Conservation (phyloP, 2,888 invertebrate species). For the Hydropsyche betteni region DNA sequence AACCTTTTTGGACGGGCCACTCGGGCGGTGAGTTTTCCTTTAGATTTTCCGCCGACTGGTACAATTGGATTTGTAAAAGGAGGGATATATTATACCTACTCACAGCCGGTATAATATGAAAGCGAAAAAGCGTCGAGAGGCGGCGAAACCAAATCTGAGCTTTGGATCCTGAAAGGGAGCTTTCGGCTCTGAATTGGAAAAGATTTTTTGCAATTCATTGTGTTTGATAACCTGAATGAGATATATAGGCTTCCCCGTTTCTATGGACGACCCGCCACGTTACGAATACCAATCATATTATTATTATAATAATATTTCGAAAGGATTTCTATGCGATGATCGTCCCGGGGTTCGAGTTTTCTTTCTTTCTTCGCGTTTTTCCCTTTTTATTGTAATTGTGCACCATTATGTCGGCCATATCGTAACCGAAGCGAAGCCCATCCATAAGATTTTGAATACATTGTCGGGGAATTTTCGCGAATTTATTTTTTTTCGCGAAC, state of each 20-base stretch:
- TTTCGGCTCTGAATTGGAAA: conserved; percentile 49
- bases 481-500: too few relatives aligned
- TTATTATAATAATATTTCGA: conserved; percentile 43
- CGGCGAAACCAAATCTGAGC: conserved; percentile 48
- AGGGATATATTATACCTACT: conserved; percentile 18
- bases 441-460: conserved; percentile 6
- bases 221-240: conserved; percentile 52
- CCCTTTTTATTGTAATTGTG: conserved; percentile 50
- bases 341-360: not conserved
- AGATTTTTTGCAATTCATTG: conserved; percentile 52
- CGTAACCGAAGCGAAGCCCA: conserved; percentile 44
- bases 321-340: conserved; percentile 41
- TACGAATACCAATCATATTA: conserved; percentile 45
- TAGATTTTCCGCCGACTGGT: conserved; percentile 31
- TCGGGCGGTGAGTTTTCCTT: conserved; percentile 26
- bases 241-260: conserved; percentile 44
- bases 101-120: too few relatives aligned
- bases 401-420: conserved; percentile 48
- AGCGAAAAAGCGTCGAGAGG: conserved; percentile 29
- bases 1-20: conserved; percentile 36
- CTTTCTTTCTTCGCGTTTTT: conserved; percentile 2
- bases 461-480: too few relatives aligned
- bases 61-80: conserved; percentile 50
- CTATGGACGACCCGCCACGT: conserved; percentile 33
- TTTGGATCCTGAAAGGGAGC: conserved; percentile 46